phyloP scores from a whole-genome alignment of 2,113 vertebrate species.

The Semnornis frantzii region DNA sequence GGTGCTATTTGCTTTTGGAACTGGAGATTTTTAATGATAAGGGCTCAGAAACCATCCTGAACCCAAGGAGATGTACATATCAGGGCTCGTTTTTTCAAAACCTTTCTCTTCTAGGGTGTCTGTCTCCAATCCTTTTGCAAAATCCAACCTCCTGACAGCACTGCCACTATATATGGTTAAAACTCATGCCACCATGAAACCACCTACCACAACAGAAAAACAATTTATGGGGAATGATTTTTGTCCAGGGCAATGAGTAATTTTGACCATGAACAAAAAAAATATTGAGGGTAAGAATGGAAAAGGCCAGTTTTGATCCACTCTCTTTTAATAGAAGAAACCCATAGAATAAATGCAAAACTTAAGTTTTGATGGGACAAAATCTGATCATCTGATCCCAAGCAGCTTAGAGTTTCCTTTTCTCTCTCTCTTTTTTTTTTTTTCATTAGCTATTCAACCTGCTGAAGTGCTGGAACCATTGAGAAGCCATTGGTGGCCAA shows the following conservation, averaged over 20 bases:
- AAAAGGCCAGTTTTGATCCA: not conserved
- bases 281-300: not conserved
- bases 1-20: not conserved
- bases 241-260: not conserved
- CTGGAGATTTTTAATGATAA: not conserved
- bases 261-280: not conserved
- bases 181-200: not conserved
- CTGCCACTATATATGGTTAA: not conserved
- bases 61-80: not conserved
- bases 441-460: not conserved
- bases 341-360: not conserved
- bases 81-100: not conserved
- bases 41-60: not conserved
- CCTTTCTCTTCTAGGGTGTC: not conserved
- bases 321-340: not conserved
- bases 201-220: not conserved
- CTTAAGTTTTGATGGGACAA: not conserved
- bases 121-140: not conserved
- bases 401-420: not conserved
- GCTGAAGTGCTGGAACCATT: not conserved
- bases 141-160: not conserved
- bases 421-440: no score
- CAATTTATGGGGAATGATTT: not conserved
- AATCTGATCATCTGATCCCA: not conserved
- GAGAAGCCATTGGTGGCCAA: not conserved